A percentile compares a stretch with the other conserved stretches of the same genome.
Conservation (phyloP, 2,113 vertebrate species). For the Semnornis frantzii region DNA sequence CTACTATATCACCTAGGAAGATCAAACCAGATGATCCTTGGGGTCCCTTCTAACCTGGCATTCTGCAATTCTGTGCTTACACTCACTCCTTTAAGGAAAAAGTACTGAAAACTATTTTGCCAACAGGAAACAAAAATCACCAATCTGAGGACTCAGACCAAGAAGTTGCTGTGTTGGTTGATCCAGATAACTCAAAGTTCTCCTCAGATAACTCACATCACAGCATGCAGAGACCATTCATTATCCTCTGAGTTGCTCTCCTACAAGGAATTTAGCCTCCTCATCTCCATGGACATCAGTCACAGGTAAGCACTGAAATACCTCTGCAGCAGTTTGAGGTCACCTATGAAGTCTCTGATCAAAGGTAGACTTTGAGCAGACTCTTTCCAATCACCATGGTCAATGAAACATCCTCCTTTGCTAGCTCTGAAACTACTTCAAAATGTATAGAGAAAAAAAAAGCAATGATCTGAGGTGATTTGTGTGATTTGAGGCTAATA, state of each 20-base stretch:
- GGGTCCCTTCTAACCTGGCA: no score
- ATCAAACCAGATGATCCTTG: no score
- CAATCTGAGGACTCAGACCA: not conserved
- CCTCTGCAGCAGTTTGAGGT: not conserved
- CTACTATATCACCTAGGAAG: no score
- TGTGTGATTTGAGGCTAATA: not conserved
- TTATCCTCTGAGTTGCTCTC: not conserved
- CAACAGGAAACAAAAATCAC: not conserved
- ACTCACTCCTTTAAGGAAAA: not conserved
- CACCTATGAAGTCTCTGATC: not conserved
- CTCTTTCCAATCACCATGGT: not conserved
- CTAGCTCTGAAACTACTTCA: not conserved
- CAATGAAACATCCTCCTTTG: not conserved
- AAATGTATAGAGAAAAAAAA: not conserved
- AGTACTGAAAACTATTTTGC: not conserved
- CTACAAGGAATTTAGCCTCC: not conserved
- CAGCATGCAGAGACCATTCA: not conserved
- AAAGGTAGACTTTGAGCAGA: not conserved
- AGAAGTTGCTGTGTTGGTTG: not conserved
- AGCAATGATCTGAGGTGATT: not conserved
- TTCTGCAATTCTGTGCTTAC: no score
- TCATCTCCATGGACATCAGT: not conserved
- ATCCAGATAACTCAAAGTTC: not conserved
- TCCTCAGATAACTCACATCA: not conserved
- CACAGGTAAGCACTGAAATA: not conserved